Percentiles rank a stretch among this genome's conserved stretches.
Evolutionary conservation across 2,797 vertebrate genomes (phyloP).

Genomic region (Pangasius krempfi): DNA sequence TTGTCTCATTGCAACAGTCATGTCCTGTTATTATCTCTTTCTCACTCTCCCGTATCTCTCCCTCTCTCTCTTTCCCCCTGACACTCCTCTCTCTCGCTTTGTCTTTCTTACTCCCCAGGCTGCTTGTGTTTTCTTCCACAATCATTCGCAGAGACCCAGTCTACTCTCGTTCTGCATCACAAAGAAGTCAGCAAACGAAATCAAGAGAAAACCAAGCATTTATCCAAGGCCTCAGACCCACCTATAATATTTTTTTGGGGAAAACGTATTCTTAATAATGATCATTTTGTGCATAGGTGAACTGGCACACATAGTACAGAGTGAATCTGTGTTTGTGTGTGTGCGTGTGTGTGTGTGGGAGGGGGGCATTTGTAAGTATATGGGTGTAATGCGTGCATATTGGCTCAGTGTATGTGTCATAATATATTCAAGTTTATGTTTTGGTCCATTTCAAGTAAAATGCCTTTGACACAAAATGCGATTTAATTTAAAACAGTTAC

Average conservation of each 20-base stretch:
- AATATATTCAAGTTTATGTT: background rate
- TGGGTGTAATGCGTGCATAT: background rate
- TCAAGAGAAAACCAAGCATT: background rate
- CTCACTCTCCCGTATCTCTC: constrained; percentile 29
- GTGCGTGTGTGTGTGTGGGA: background rate
- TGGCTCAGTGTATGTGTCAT: background rate
- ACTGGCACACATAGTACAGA: background rate
- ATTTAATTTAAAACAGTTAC: background rate
- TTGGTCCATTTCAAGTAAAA: background rate
- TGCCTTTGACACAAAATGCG: background rate
- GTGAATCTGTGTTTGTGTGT: background rate
- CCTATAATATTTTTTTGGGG: background rate
- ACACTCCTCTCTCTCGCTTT: constrained; percentile 25
- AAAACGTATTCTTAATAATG: constrained; percentile 3
- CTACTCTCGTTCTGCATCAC: constrained; percentile 15
- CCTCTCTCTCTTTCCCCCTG: background rate
- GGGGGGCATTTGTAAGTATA: background rate
- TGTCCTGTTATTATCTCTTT: constrained; percentile 58
- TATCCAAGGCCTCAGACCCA: background rate
- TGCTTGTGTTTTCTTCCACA: constrained; percentile 28
- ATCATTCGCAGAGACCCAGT: background rate
- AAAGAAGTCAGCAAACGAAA: constrained; percentile 5
- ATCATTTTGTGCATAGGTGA: background rate
- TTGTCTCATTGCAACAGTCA: constrained; percentile 74
- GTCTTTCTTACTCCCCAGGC: constrained; percentile 21